Evolutionary conservation across 2,888 invertebrate species (phyloP), one percentile per base, ranked within the genome.

Genomic region (Anarsia innoxiella): DNA sequence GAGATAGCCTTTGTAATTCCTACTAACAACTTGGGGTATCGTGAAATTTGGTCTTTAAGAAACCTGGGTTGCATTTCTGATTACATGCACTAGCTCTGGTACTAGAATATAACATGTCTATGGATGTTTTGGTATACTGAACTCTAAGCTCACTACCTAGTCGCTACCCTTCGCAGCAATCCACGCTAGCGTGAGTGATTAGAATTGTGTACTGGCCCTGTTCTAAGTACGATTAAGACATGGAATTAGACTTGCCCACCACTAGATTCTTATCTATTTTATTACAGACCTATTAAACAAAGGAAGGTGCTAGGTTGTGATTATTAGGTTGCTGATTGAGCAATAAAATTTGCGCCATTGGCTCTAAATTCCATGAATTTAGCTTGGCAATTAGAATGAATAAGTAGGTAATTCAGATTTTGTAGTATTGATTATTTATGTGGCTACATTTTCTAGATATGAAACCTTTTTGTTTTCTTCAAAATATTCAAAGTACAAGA

Each of bases 221-320:
- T 3, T 19, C 25, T 4, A 25, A 25, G 8, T 25, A n/a, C n/a
- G n/a, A 25, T 25, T 25, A 25, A 25, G 25, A 48, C 56, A 56
- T 54, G 54, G 11, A 3, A 32, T 3, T 1, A 5, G 16, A 2
- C 6, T 14, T 6, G 13, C 19, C 25, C 2, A 25, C n/a, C 8
- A 26, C 10, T 4, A 14, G 15, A 26, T 10, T 2, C 16, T 28
- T 3, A 12, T 16, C 10, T 28, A 9, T 12, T 27, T 14, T 14
- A 33, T 25, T 9, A 15, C 14, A 25, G 8, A 9, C 16, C 30
- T 23, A 13, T 32, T 23, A 23, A 23, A 10, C 16, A 29, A 36
- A 36, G 10, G 5, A 32, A 29, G 13, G 30, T 19, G 13, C 23
- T 11, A 30, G 23, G 28, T n/a, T n/a, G n/a, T n/a, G 8, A 10